Evolutionary conservation across 1,140 invertebrate genomes (phyloP).

Genomic region (Battus philenor): DNA sequence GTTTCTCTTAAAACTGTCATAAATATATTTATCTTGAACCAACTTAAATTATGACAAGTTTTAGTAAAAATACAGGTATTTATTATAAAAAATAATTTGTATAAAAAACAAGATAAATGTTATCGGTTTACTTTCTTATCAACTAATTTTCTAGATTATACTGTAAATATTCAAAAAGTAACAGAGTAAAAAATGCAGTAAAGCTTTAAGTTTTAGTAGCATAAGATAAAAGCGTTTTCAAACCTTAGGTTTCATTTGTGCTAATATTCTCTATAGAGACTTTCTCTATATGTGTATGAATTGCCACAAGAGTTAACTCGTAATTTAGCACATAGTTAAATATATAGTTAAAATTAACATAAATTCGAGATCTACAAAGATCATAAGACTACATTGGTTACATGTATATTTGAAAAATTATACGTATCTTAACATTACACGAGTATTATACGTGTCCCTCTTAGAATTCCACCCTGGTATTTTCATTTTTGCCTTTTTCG

Average conservation of each 20-base stretch:
- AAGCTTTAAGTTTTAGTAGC: neutral
- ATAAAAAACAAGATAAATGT: too few species aligned
- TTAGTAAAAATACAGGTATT: too few species aligned
- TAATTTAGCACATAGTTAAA: too few species aligned
- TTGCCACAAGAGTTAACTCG: too few species aligned
- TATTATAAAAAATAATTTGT: too few species aligned
- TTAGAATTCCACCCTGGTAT: too few species aligned
- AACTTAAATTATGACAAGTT: too few species aligned
- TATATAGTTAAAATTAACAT: slow-evolving; percentile 1
- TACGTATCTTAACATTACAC: too few species aligned
- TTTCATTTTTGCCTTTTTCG: slow-evolving; percentile 71
- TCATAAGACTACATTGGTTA: slow-evolving; percentile 3
- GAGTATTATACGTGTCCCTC: too few species aligned
- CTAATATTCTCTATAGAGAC: too few species aligned
- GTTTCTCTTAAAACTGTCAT: slow-evolving; percentile 1
- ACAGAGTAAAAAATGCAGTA: slow-evolving; percentile 1
- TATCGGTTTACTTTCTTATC: too few species aligned
- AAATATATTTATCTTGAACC: neutral
- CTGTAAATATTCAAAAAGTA: neutral
- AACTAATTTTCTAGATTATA: neutral
- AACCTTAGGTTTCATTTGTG: slow-evolving; percentile 4
- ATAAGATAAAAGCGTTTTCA: slow-evolving; percentile 9
- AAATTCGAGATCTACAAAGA: slow-evolving; percentile 2
- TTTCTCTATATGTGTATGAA: too few species aligned
- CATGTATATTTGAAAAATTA: neutral